Base-by-base conservation (phyloP, 2,888 invertebrate species). In the Cantharis flavilabris region DNA sequence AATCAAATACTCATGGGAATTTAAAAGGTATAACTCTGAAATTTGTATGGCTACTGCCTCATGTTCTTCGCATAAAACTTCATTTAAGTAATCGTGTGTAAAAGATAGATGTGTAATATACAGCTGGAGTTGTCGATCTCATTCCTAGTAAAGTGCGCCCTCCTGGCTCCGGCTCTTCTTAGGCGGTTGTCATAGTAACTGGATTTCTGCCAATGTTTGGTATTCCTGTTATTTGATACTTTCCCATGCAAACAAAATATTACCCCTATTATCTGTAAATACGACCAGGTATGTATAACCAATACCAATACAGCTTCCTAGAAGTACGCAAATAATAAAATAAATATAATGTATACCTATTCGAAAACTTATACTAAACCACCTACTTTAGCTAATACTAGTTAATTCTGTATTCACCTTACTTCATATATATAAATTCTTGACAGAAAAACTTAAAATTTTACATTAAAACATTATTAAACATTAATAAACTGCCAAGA, bases 81-180 rank as follows among this genome's bases (percentile, higher is more conserved):
- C 64, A 33, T 73, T 74, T 70, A 70, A 67, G 30, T 71, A 75
- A 72, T 72, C 67, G 65, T 67, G 26, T 71, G 76, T 64, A 75
- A 75, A 30, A 71, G 62, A 67, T 69, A 71, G 71, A 71, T 71
- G 71, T 74, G 71, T 72, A 76, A 76, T 72, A 76, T 72, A 76
- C 72, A 71, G 69, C 63, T 72, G 18, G 62, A 69, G 30, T 76
- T 71, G 76, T 76, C 76, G 76, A 76, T 76, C 76, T 76, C 72
- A 20, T 76, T 70, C 69, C 18, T 62, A 71, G 77, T 62, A 73
- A 73, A 74, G 23, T 76, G 73, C 77, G 77, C 77, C 77, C 77
- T 77, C 71, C 33, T 71, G 77, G 77, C 77, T 77, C 77, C 77
- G 71, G 74, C 77, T 62, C 67, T 77, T 77, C 76, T 77, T 77